Conservation (phyloP, 1,140 invertebrate species). For the Phocides pigmalion region DNA sequence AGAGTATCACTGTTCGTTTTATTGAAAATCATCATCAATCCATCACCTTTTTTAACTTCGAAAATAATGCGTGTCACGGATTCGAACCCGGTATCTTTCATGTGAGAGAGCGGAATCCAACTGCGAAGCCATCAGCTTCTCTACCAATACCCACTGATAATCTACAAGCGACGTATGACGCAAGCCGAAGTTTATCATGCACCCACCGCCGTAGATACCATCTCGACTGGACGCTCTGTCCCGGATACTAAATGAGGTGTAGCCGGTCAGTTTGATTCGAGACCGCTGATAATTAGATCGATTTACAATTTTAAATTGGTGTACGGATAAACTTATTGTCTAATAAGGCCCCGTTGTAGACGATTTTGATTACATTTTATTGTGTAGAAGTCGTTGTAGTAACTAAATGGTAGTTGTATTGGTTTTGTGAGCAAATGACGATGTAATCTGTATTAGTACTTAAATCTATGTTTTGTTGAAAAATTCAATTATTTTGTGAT, state of each 20-base stretch:
- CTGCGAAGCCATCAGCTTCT: background rate
- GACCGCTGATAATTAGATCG: constrained; percentile 57
- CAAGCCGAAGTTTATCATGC: constrained; percentile 42
- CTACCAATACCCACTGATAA: background rate
- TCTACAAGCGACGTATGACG: background rate
- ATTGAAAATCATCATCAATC: no score
- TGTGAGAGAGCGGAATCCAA: no score
- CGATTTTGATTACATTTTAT: background rate
- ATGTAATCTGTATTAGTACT: no score
- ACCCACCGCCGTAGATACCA: constrained; percentile 61
- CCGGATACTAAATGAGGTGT: constrained; percentile 60
- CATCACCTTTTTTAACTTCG: no score
- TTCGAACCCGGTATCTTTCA: no score
- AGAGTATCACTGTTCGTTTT: no score
- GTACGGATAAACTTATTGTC: constrained; percentile 33
- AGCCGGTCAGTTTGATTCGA: constrained; percentile 50
- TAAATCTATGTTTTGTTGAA: no score
- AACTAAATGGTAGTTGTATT: background rate
- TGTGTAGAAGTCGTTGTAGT: background rate
- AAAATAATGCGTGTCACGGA: no score
- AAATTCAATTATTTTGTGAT: no score
- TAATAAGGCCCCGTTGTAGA: constrained; percentile 1
- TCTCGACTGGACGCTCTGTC: constrained; percentile 61
- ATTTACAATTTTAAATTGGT: constrained; percentile 58
- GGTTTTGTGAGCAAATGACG: background rate